phyloP scores from a whole-genome alignment of 2,113 vertebrate genomes.

The Peromyscus californicus region DNA sequence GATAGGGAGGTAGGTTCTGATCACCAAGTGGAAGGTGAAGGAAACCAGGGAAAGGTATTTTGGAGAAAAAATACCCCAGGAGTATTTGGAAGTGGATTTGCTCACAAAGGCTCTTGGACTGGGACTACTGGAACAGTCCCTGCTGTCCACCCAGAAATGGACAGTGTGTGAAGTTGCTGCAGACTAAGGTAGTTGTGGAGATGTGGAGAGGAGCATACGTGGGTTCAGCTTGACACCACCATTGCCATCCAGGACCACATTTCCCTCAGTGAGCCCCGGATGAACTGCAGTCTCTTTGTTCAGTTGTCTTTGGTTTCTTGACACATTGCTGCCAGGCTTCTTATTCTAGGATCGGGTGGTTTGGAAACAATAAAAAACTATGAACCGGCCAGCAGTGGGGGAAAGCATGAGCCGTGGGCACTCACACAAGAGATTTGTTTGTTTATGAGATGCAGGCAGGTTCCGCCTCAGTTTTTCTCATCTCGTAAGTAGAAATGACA shows the following conservation, averaged over 20 bases:
- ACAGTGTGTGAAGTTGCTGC: background rate
- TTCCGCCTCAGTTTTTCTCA: background rate
- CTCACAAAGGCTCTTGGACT: background rate
- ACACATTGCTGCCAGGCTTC: background rate
- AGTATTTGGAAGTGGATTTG: background rate
- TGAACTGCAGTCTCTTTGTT: background rate
- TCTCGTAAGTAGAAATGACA: background rate
- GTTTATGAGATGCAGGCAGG: too few relatives aligned
- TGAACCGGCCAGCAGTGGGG: background rate
- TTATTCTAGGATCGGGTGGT: background rate
- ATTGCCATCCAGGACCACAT: too few relatives aligned
- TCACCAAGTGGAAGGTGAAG: background rate
- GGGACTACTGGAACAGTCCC: background rate
- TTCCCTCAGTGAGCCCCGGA: background rate
- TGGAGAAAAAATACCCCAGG: too few relatives aligned
- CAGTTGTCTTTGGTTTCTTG: background rate
- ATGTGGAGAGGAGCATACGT: background rate
- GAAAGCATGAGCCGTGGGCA: background rate
- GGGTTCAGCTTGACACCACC: background rate
- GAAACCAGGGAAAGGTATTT: background rate
- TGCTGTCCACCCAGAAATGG: too few relatives aligned
- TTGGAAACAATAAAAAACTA: background rate
- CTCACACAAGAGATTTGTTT: background rate
- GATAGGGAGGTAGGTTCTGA: background rate
- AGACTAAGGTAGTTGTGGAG: background rate